These are phyloP conservation scores for Corbicula japonica DNA, from an alignment of 2,888 invertebrate genomes.

Conservation along the genomic window DNA sequence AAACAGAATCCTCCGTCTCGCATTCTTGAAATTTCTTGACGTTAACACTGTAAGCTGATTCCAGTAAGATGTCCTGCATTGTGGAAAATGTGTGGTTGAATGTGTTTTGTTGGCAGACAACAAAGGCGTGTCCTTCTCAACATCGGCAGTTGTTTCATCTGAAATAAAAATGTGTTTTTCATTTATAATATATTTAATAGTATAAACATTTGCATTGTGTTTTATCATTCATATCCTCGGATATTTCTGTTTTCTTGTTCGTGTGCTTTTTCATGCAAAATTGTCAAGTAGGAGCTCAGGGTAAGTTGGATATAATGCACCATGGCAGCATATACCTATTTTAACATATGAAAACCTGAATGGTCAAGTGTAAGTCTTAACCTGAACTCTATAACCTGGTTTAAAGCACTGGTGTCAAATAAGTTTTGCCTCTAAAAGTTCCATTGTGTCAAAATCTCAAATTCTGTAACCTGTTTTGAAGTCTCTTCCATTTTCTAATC, in stretches of 20 bases:
- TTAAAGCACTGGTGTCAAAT: too few relatives aligned
- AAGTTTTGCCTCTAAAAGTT: too few relatives aligned
- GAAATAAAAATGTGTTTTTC: not conserved
- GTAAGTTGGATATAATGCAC: too few relatives aligned
- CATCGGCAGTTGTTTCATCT: not conserved
- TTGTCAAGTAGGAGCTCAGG: too few relatives aligned
- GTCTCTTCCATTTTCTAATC: too few relatives aligned
- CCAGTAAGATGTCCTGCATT: slow-evolving; percentile 49
- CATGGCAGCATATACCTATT: too few relatives aligned
- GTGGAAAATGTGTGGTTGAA: not conserved
- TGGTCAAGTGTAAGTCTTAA: too few relatives aligned
- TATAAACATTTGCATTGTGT: not conserved
- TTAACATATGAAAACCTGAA: too few relatives aligned
- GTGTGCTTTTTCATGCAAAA: too few relatives aligned
- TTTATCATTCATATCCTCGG: not conserved
- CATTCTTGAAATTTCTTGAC: slow-evolving; percentile 60
- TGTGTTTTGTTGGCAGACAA: not conserved
- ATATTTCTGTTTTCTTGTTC: not conserved
- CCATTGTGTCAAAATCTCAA: too few relatives aligned
- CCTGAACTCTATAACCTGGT: too few relatives aligned
- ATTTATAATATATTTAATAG: not conserved
- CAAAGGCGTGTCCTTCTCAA: not conserved
- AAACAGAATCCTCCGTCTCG: slow-evolving; percentile 65
- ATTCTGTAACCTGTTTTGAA: too few relatives aligned
- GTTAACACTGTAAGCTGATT: slow-evolving; percentile 53